Evolutionary conservation across 2,888 invertebrate species (phyloP).

Genomic region (Drosophila anomalipes): DNA sequence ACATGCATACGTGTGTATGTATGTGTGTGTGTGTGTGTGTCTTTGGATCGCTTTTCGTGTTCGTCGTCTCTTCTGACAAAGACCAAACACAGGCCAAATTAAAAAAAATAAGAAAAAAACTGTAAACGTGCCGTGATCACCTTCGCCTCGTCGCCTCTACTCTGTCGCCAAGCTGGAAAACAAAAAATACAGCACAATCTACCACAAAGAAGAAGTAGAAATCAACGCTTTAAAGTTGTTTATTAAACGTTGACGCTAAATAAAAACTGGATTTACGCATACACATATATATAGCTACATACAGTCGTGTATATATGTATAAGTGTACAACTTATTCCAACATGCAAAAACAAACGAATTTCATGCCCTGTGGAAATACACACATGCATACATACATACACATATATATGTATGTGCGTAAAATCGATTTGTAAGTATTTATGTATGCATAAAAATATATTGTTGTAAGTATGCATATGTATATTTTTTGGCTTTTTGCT

Average conservation of each 20-base stretch:
- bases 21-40: not conserved
- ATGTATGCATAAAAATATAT: not conserved
- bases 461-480: not conserved
- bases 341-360: constrained; percentile 31
- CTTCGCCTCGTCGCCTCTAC: constrained; percentile 7
- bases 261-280: constrained; percentile 56
- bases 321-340: constrained; percentile 24
- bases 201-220: constrained; percentile 35
- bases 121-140: constrained; percentile 47
- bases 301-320: not conserved
- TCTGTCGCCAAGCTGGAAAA: constrained; percentile 2
- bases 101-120: constrained; percentile 25
- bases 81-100: constrained; percentile 24
- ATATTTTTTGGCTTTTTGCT: not conserved
- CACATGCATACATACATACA: not conserved
- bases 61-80: constrained; percentile 31
- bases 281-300: constrained; percentile 6
- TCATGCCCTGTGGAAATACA: constrained; percentile 27
- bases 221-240: constrained; percentile 31
- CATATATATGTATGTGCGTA: not conserved
- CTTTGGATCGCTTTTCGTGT: constrained; percentile 22
- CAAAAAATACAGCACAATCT: constrained; percentile 14
- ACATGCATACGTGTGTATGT: not conserved
- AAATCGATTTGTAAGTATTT: constrained; percentile 4
- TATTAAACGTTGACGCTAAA: constrained; percentile 44